A percentile compares a stretch with the other conserved stretches of the same genome.
These are phyloP conservation scores for Holocentrus rufus DNA, from an alignment of 2,797 vertebrate genomes.

Conservation along the genomic window DNA sequence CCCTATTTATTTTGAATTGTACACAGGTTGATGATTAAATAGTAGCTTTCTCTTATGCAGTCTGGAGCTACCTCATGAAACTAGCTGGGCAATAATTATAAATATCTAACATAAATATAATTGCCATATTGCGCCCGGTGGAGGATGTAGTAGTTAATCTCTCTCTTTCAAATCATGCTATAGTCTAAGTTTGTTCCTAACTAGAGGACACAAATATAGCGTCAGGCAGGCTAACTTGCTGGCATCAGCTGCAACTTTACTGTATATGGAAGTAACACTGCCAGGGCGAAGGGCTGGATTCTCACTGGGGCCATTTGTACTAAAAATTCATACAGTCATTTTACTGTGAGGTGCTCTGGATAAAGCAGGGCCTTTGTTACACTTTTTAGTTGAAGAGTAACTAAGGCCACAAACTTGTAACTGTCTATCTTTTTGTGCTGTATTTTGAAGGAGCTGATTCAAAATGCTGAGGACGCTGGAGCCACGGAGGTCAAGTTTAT, in stretches of 20 bases:
- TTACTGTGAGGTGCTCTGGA: constrained; percentile 16
- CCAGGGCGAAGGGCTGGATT: not conserved
- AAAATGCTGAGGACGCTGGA: constrained; percentile 99
- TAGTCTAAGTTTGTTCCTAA: too few relatives aligned
- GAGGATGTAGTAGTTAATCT: too few relatives aligned
- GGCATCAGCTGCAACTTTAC: constrained; percentile 23
- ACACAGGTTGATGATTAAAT: too few relatives aligned
- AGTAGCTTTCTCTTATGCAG: too few relatives aligned
- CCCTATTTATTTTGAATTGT: too few relatives aligned
- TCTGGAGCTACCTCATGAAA: too few relatives aligned
- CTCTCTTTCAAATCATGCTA: too few relatives aligned
- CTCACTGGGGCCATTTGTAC: not conserved
- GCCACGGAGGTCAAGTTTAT: constrained; percentile 96
- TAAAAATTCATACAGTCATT: constrained; percentile 21
- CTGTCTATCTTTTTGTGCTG: constrained; percentile 23
- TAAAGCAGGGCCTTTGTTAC: constrained; percentile 12
- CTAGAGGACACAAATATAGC: constrained; percentile 28
- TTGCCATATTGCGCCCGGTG: too few relatives aligned
- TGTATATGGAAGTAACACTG: constrained; percentile 18
- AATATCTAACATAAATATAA: too few relatives aligned
- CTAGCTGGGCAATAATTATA: too few relatives aligned
- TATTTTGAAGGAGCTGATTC: constrained; percentile 91
- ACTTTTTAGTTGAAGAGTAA: not conserved
- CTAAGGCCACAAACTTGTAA: not conserved
- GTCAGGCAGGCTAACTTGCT: constrained; percentile 16